Evolutionary conservation across 2,113 vertebrate species (phyloP), one percentile per base, ranked within the genome.

Genomic region (Merops nubicus): DNA sequence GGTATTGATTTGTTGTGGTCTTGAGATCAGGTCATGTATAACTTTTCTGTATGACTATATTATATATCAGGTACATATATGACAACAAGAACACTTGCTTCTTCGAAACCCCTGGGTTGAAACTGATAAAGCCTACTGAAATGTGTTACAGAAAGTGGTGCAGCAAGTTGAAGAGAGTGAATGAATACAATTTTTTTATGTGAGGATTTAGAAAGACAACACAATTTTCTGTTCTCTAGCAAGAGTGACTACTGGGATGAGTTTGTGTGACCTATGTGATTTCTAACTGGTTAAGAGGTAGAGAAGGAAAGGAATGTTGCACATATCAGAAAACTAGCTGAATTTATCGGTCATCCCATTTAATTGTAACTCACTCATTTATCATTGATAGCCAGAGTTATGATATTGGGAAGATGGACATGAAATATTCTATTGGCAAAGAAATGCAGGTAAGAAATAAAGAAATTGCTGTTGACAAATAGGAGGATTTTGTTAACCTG

Each of bases 301-400:
- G 64, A 28, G 76, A 91, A 45, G 38, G 34, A 15, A 29, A 57
- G 51, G 29, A 67, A 16, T 38, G 28, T 74, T 85, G 53, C 25
- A 38, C 4, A 0, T 92, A 42, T 9, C 57, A 59, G 42, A 76
- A 65, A 11, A 48, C 28, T 89, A 43, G 4, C 38, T 65, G 62
- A 51, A 22, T 78, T 85, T 68, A 17, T 80, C 29, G 85, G n/a
- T 62, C 33, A 60, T 59, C 17, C 9, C 53, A 11, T 91, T 62
- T 90, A 68, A 73, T 91, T 83, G 38, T 88, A 50, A 82, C 64
- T 94, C 96, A 33, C 40, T 67, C 22, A 7, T 67, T 97, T 97
- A 87, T 79, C 67, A 38, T 67, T 91, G 48, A n/a, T 85, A 99
- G 99, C 82, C 98, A 99, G 97, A 99, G 99, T 97, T 99, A 99